Base-by-base conservation (phyloP, 1,140 invertebrate genomes). In the Temnothorax nylanderi region DNA sequence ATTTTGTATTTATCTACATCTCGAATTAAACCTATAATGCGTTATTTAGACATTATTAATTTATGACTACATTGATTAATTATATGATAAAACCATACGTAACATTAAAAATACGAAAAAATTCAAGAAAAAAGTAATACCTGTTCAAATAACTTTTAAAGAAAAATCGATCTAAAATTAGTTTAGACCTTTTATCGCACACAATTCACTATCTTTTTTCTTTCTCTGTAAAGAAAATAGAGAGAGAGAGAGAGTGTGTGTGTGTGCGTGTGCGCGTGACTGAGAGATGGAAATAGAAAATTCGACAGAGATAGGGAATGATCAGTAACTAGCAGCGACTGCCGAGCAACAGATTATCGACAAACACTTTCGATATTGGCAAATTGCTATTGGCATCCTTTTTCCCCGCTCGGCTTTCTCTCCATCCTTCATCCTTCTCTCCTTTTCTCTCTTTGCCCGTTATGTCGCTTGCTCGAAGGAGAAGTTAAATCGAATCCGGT, bases 401-500 rank as follows among this genome's bases (percentile, higher is more conserved):
- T 60, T 65, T 65, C 34, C 80, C 77, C 81, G 86, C 84, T 80
- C 72, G 69, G 56, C 76, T 60, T 49, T 88, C 87, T 86, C 84
- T 54, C 85, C 77, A 71, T 67, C 56, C 51, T 18, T 85, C 62
- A 67, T 67, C 80, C 89, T 26, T 26, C 62, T 87, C 85, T 87
- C 81, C 85, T 76, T 74, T 77, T 72, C 77, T 67, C 64, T 77
- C 88, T 71, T 77, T 87, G 72, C 87, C 88, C 88, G 84, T 77
- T 86, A 71, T 77, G 89, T 90, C 89, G 86, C 49, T 90, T 75
- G 80, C 72, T 74, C 85, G 87, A 82, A 91, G 90, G 88, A 87
- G 91, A 94, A 94, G 93, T 94, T 94, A 93, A 93, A 94, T 94
- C 93, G 93, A 94, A 93, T 94, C 92, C 89, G 84, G 91, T 93